These are phyloP conservation scores for Corythoichthys haematopterus DNA, from an alignment of 2,113 vertebrate species.

Conservation along the genomic window DNA sequence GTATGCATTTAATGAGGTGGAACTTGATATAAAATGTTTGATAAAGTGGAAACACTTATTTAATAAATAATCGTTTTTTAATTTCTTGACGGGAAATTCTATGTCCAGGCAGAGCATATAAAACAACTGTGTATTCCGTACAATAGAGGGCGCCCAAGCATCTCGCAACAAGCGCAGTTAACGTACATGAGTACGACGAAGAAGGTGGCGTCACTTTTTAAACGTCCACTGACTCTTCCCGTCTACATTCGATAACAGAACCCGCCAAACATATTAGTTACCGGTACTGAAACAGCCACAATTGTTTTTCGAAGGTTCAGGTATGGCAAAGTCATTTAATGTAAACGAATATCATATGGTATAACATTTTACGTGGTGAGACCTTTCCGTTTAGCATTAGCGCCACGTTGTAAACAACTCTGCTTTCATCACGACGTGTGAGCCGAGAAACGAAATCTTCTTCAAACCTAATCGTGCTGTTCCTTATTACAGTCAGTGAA, in stretches of 20 bases:
- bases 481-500: too few relatives aligned
- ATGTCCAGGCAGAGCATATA: too few relatives aligned
- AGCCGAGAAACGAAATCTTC: conserved; percentile 8
- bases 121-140: neutral
- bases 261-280: neutral
- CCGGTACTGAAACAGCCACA: neutral
- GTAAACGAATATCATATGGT: neutral
- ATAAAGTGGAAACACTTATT: too few relatives aligned
- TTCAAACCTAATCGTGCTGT: too few relatives aligned
- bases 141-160: neutral
- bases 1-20: too few relatives aligned
- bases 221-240: conserved; percentile 17
- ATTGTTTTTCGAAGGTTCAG: neutral
- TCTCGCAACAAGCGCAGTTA: neutral
- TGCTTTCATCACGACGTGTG: conserved; percentile 2
- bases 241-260: neutral
- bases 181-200: neutral
- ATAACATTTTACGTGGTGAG: neutral
- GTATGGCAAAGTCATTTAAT: neutral
- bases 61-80: too few relatives aligned
- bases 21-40: too few relatives aligned
- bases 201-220: conserved; percentile 53
- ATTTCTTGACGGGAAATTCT: too few relatives aligned
- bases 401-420: neutral
- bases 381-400: neutral